These are phyloP conservation scores for Xylocampa areola DNA, from an alignment of 2,888 invertebrate genomes.

Conservation along the genomic window DNA sequence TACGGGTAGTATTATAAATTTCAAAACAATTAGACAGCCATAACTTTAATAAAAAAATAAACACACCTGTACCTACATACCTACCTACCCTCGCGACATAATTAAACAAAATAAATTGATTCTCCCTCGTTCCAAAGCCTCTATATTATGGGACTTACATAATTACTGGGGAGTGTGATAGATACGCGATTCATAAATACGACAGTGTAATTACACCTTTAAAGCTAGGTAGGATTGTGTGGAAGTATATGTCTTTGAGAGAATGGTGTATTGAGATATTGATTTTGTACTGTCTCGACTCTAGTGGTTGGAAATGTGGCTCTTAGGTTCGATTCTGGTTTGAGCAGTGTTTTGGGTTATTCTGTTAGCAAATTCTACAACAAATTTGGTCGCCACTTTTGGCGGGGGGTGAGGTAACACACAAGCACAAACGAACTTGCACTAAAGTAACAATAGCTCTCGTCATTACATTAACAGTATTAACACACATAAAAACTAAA, in stretches of 20 bases:
- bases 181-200: slow-evolving; percentile 21
- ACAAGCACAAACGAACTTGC: too few species aligned
- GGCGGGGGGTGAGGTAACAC: too few species aligned
- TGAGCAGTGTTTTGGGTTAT: too few species aligned
- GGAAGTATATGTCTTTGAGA: not conserved
- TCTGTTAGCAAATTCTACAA: too few species aligned
- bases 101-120: slow-evolving; percentile 49
- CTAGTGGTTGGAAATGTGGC: too few species aligned
- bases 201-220: slow-evolving; percentile 16
- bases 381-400: too few species aligned
- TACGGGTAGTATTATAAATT: not conserved
- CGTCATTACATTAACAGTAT: too few species aligned
- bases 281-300: too few species aligned
- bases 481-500: too few species aligned
- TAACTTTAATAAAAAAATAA: not conserved
- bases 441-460: too few species aligned
- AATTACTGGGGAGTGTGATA: slow-evolving; percentile 26
- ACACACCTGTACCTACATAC: not conserved
- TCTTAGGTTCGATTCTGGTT: too few species aligned
- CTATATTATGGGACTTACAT: slow-evolving; percentile 24
- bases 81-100: not conserved
- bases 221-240: slow-evolving; percentile 15
- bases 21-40: not conserved
- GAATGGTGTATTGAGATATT: too few species aligned
- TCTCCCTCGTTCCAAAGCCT: slow-evolving; percentile 23